These are phyloP conservation scores for Nibea coibor DNA, from an alignment of 2,113 vertebrate genomes.

Conservation along the genomic window DNA sequence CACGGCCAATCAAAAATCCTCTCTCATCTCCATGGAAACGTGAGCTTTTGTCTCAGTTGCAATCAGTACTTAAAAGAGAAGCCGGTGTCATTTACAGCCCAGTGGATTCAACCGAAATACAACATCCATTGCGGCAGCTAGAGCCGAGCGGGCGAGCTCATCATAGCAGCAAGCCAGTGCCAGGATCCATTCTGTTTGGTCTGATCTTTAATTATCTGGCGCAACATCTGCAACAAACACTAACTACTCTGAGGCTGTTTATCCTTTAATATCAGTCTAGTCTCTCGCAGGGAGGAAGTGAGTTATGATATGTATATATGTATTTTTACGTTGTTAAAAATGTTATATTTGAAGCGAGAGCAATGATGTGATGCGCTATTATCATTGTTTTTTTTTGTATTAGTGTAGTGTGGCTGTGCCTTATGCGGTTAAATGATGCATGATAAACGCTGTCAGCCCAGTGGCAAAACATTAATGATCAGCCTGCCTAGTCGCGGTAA, in stretches of 20 bases:
- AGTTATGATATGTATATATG: neutral
- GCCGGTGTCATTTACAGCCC: slow-evolving; percentile 24
- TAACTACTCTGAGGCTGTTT: slow-evolving; percentile 21
- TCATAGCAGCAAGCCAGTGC: slow-evolving; percentile 17
- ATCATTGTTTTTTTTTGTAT: neutral
- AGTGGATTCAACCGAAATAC: slow-evolving; percentile 38
- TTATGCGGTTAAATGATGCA: slow-evolving; percentile 8
- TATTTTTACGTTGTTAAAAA: neutral
- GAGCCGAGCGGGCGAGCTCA: slow-evolving; percentile 26
- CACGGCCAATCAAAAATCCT: slow-evolving; percentile 57
- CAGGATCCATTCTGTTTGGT: slow-evolving; percentile 49
- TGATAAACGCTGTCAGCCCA: slow-evolving; percentile 29
- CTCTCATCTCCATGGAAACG: slow-evolving; percentile 70
- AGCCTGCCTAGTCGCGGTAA: slow-evolving; percentile 34
- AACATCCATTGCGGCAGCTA: slow-evolving; percentile 30
- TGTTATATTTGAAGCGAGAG: slow-evolving; percentile 13
- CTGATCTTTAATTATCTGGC: slow-evolving; percentile 56
- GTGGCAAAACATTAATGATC: slow-evolving; percentile 41
- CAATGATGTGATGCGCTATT: neutral
- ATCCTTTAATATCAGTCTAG: slow-evolving; percentile 1
- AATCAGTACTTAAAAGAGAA: slow-evolving; percentile 60
- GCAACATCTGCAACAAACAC: slow-evolving; percentile 33
- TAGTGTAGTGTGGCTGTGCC: slow-evolving; percentile 8
- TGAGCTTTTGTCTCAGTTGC: slow-evolving; percentile 58
- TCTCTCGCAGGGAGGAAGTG: neutral